Evolutionary conservation across 23 tunicate genomes (phyloP).

Genomic region (Corella eumyota): DNA sequence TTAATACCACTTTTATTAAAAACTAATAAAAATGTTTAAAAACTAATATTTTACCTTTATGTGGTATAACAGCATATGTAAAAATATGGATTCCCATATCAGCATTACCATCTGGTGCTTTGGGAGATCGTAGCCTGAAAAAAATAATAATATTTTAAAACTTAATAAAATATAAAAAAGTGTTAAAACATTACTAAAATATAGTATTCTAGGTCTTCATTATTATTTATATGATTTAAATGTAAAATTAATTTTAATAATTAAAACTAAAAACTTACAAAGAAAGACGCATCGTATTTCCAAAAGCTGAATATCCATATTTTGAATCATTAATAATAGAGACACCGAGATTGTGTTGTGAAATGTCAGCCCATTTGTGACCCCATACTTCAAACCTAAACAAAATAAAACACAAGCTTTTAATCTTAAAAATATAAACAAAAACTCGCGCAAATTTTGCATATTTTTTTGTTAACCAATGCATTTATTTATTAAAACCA

Average conservation of each 20-base stretch:
- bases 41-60: slow-evolving; percentile 19
- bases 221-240: not conserved
- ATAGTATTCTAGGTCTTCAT: not conserved
- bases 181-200: not conserved
- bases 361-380: slow-evolving; percentile 49
- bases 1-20: not conserved
- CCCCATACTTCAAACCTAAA: slow-evolving; percentile 54
- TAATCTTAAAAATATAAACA: too few relatives aligned
- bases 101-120: slow-evolving; percentile 54
- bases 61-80: slow-evolving; percentile 42
- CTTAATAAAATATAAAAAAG: slow-evolving; percentile 1
- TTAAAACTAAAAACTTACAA: slow-evolving; percentile 15
- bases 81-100: slow-evolving; percentile 54
- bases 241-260: not conserved
- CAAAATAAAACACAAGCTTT: slow-evolving; percentile 1
- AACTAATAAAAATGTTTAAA: not conserved
- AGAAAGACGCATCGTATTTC: slow-evolving; percentile 31
- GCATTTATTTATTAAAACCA: not conserved
- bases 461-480: too few relatives aligned
- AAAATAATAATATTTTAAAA: not conserved
- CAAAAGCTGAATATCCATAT: slow-evolving; percentile 47
- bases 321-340: slow-evolving; percentile 39
- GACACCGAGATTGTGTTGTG: slow-evolving; percentile 28
- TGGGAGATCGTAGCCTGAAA: slow-evolving; percentile 34
- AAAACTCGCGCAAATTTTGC: too few relatives aligned